Base-by-base conservation (phyloP, 2,797 vertebrate genomes). In the Propithecus deckenii region DNA sequence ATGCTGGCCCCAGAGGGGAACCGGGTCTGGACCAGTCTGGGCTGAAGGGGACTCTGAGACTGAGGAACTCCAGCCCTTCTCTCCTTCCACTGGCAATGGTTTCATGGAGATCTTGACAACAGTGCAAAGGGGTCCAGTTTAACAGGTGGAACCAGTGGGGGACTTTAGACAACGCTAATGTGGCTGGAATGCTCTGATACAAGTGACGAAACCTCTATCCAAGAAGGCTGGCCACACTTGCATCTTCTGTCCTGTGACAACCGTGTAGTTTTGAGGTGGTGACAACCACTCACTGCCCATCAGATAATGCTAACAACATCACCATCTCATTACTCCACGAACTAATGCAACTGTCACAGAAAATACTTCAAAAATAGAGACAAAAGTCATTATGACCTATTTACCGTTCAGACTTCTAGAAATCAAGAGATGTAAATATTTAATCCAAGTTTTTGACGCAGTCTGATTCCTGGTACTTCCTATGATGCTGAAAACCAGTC, bases 361-460 rank as follows among this genome's bases (percentile, higher is more conserved):
- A 95, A 96, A 92, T 23, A 52, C 87, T 95, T 50, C 72, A 57
- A 63, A 76, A 87, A 92, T 1, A 81, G 50, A 97, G 96, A 96
- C 48, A 84, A 95, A 88, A 86, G 95, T 18, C 59, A 74, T 74
- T 59, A 22, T 28, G 87, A 79, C 41, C 93, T 38, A 35, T 75
- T 86, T 96, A 57, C 88, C 88, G 76, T 59, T 38, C 57, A 63
- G 67, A 72, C n/a, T 71, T 55, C 30, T 6, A 18, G 71, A 93
- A 69, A 94, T 43, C 38, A 50, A 48, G 78, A 83, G 65, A 94
- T 10, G 7, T 55, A 69, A 85, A 75, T 83, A 18, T 55, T 65
- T 72, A 41, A 93, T 50, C 32, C 63, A 65, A 12, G 11, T 78
- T 79, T 97, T n/a, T 23, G 57, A 92, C 22, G 11, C 75, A 93